phyloP scores from a whole-genome alignment of 2,113 vertebrate genomes.

The Ceuthmochares aereus region DNA sequence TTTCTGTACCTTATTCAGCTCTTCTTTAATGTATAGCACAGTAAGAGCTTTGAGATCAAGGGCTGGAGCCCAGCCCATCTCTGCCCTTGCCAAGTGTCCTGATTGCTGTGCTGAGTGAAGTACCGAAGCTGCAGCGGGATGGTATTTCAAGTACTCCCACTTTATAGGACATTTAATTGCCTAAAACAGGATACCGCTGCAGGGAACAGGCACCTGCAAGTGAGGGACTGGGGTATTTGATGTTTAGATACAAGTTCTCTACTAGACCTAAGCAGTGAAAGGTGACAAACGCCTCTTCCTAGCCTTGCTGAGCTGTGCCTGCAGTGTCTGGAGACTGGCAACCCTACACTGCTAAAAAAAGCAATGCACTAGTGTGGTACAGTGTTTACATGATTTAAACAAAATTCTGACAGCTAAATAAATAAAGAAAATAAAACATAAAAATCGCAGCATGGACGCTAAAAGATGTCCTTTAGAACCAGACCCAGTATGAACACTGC shows the following conservation, averaged over 20 bases:
- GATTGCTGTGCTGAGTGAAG: constrained; percentile 44
- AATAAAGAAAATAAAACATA: neutral
- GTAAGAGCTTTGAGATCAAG: constrained; percentile 24
- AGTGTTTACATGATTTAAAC: neutral
- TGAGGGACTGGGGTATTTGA: neutral
- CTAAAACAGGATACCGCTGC: neutral
- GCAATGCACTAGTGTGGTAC: neutral
- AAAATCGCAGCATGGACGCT: neutral
- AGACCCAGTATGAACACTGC: rapidly evolving
- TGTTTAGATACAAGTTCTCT: neutral
- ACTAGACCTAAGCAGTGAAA: neutral
- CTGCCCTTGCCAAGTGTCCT: neutral
- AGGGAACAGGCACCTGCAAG: neutral
- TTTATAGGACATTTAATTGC: constrained; percentile 29
- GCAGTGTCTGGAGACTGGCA: neutral
- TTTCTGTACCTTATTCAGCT: neutral
- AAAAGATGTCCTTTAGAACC: neutral
- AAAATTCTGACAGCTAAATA: neutral
- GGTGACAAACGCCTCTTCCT: neutral
- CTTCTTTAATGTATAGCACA: neutral
- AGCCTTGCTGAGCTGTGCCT: neutral
- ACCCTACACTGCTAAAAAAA: neutral
- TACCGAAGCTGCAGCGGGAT: neutral
- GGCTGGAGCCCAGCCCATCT: constrained; percentile 57
- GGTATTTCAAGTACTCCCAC: constrained; percentile 51